These are phyloP conservation scores for Drosophila hawaiiensis DNA, from an alignment of 2,888 invertebrate species.

Conservation along the genomic window DNA sequence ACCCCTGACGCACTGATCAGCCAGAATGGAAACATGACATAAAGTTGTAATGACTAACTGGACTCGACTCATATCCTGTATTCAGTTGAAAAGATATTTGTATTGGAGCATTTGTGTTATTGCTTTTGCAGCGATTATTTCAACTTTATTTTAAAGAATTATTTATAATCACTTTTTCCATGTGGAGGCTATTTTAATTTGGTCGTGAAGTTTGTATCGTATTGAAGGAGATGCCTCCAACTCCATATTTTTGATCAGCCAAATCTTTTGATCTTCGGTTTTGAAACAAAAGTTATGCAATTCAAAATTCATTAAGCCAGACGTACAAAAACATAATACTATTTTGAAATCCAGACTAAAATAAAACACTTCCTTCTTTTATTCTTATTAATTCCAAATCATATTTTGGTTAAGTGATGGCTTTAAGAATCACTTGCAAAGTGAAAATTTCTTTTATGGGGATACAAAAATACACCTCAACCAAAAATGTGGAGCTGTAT, in stretches of 20 bases:
- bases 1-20: slow-evolving; percentile 6
- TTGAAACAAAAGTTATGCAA: not conserved
- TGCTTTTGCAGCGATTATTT: not conserved
- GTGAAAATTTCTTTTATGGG: not conserved
- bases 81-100: not conserved
- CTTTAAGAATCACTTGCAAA: not conserved
- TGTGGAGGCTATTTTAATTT: not conserved
- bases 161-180: not conserved
- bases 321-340: not conserved
- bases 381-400: not conserved
- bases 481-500: not conserved
- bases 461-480: not conserved
- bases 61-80: slow-evolving; percentile 7
- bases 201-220: not conserved
- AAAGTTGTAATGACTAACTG: not conserved
- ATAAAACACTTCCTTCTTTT: not conserved
- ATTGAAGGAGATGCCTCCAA: not conserved
- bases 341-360: not conserved
- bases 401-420: not conserved
- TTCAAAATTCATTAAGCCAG: not conserved
- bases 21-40: slow-evolving; percentile 5
- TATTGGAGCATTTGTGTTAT: not conserved
- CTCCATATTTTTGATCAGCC: not conserved
- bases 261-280: too few species aligned
- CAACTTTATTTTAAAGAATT: too few species aligned